Base-by-base conservation (phyloP, 2,113 vertebrate species). In the Scomber colias region DNA sequence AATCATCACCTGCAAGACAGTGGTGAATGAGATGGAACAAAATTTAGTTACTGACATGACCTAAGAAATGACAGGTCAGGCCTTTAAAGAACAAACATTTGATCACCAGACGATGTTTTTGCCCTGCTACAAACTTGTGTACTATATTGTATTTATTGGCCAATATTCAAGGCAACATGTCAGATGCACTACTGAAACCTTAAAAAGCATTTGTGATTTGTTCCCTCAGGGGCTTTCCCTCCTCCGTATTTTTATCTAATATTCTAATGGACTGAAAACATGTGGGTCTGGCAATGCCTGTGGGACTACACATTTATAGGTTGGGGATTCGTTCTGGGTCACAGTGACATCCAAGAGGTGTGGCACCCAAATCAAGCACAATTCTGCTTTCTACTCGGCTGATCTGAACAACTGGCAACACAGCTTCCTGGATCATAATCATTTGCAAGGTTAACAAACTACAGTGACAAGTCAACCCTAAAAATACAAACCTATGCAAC, bases 291-390 rank as follows among this genome's bases (percentile, higher is more conserved):
- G 60, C 76, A 75, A 60, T 12, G 45, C 46, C 19, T 10, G 40
- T 24, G 24, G 31, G 3, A 40, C 14, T 31, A 11, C 31, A 44
- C 60, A 44, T 65, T 21, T 62, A 51, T 27, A 53, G 14, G 31
- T 17, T 5, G 15, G 17, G 68, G 76, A 86, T 84, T 81, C 79
- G 56, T 73, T 78, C 62, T 59, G 64, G 71, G 77, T 83, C 68
- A 82, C 63, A 30, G 46, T 48, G 60, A 75, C 30, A 35, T 75
- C 63, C 46, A 31, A 61, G 19, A 48, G 71, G 71, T 64, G 21
- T 61, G 49, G 19, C 1, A 59, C 19, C 35, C 74, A 53, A 46
- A 46, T 53, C 12, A 24, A 80, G 16, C 19, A 30, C 66, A 35
- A 54, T 46, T 17, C 30, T 65, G 21, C 24, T 27, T 62, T n/a